Evolutionary conservation across 2,888 invertebrate species (phyloP), one percentile per base, ranked within the genome.

Genomic region (Anthoptus insignis): DNA sequence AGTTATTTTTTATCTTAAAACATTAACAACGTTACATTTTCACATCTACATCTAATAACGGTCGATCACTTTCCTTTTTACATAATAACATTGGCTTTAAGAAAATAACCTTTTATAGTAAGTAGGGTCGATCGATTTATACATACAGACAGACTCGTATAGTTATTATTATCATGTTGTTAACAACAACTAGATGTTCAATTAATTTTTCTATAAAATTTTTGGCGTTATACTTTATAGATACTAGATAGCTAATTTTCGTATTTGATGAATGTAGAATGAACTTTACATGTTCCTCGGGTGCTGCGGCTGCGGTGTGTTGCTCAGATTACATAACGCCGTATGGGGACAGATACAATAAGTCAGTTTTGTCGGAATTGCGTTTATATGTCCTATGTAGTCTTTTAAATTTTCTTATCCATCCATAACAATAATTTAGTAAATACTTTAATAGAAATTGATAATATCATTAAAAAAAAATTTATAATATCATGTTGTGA

Each of bases 1-100:
- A 95, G 93, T 95, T 94, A 95, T 93, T 94, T 89, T 86, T 82
- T 87, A 91, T 87, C 95, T 95, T 95, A 95, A 94, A 93, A 93
- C 92, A 91, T 94, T 94, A 94, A 93, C 93, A 93, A 93, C 93
- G 86, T 93, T 93, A 93, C 93, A 92, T 87, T 91, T 87, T 87
- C 91, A 91, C 91, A 86, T 88, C 93, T 93, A 93, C 89, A 82
- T 89, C 92, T 93, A 93, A 89, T 88, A 93, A 93, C 92, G 89
- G 86, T 91, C 85, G 86, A 91, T 91, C 90, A 90, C 88, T 88
- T 89, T 83, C 71, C 76, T 79, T 74, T 81, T 86, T 85, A 83
- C 81, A 81, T 79, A 81, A 84, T 81, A 86, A 84, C 80, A 83
- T 86, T 84, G 84, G 85, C 73, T 74, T 86, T 90, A 90, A 68